Evolutionary conservation across 1,140 invertebrate genomes (phyloP).

Genomic region (Himalopsyche phryganea): DNA sequence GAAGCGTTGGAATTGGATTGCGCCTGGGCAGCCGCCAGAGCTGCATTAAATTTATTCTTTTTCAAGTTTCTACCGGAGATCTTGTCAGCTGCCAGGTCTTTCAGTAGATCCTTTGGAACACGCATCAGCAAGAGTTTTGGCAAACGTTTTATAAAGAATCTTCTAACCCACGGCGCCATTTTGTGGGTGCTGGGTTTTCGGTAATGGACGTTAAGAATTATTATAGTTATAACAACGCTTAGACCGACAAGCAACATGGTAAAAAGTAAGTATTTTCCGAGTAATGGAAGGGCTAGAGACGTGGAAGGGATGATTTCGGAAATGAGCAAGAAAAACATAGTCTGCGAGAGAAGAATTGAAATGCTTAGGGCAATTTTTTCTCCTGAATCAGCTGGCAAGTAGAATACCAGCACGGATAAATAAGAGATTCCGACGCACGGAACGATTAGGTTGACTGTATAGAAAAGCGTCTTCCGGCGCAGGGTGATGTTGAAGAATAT

Average conservation of each 20-base stretch:
- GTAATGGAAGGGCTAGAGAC: slow-evolving; percentile 89
- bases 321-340: slow-evolving; percentile 98
- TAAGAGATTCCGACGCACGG: slow-evolving; percentile 92
- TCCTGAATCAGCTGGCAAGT: slow-evolving; percentile 95
- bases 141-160: slow-evolving; percentile 81
- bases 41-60: slow-evolving; percentile 66
- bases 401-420: slow-evolving; percentile 91
- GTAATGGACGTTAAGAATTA: slow-evolving; percentile 98
- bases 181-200: slow-evolving; percentile 97
- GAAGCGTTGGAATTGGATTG: slow-evolving; percentile 67
- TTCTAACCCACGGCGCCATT: slow-evolving; percentile 89
- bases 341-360: slow-evolving; percentile 96
- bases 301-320: slow-evolving; percentile 99
- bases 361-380: slow-evolving; percentile 99
- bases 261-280: slow-evolving; percentile 98
- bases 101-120: slow-evolving; percentile 75
- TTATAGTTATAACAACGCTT: slow-evolving; percentile 95
- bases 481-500: slow-evolving; percentile 98
- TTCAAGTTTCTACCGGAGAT: slow-evolving; percentile 58
- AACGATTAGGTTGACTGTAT: slow-evolving; percentile 93
- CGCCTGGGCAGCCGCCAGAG: slow-evolving; percentile 60
- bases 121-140: slow-evolving; percentile 83
- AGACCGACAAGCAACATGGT: slow-evolving; percentile 97
- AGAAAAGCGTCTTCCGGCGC: slow-evolving; percentile 90
- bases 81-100: slow-evolving; percentile 75